Percentiles rank a stretch among this genome's conserved stretches.
Evolutionary conservation across 1,140 invertebrate genomes (phyloP).

Genomic region (Mactra quadrangularis): DNA sequence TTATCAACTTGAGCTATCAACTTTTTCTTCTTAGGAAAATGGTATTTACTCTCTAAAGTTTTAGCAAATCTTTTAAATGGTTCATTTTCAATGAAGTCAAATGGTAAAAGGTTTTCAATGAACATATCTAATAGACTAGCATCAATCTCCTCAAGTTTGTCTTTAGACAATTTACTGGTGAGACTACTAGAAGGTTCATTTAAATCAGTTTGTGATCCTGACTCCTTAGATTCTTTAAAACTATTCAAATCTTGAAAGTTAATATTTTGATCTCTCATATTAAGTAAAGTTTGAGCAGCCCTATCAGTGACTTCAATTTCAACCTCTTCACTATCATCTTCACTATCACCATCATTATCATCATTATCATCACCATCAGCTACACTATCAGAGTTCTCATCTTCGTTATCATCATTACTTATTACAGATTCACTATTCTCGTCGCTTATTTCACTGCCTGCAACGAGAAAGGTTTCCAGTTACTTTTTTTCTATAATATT

Average conservation of each 20-base stretch:
- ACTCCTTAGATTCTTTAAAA: background rate
- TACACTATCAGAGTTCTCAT: conserved; percentile 1
- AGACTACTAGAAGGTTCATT: background rate
- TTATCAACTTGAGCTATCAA: conserved; percentile 46
- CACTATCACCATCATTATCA: conserved; percentile 11
- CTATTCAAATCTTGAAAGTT: background rate
- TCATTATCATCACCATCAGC: conserved; percentile 17
- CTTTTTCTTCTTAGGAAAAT: conserved; percentile 59
- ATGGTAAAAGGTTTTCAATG: conserved; percentile 51
- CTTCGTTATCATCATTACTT: background rate
- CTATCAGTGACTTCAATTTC: conserved; percentile 50
- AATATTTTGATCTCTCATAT: conserved; percentile 50
- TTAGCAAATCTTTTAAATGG: conserved; percentile 56
- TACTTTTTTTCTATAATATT: background rate
- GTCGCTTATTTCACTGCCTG: conserved; percentile 29
- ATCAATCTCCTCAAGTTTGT: conserved; percentile 48
- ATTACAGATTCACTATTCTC: background rate
- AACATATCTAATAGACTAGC: conserved; percentile 52
- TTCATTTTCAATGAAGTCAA: conserved; percentile 57
- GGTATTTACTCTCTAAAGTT: conserved; percentile 47
- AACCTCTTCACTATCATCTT: conserved; percentile 15
- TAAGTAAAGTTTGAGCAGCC: conserved; percentile 49
- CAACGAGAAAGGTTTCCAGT: conserved; percentile 54
- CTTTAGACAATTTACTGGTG: conserved; percentile 38
- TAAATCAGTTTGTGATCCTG: conserved; percentile 33